A percentile compares a stretch with the other conserved stretches of the same genome.
phyloP scores from a whole-genome alignment of 2,797 vertebrate genomes.

The Acanthornis magna region DNA sequence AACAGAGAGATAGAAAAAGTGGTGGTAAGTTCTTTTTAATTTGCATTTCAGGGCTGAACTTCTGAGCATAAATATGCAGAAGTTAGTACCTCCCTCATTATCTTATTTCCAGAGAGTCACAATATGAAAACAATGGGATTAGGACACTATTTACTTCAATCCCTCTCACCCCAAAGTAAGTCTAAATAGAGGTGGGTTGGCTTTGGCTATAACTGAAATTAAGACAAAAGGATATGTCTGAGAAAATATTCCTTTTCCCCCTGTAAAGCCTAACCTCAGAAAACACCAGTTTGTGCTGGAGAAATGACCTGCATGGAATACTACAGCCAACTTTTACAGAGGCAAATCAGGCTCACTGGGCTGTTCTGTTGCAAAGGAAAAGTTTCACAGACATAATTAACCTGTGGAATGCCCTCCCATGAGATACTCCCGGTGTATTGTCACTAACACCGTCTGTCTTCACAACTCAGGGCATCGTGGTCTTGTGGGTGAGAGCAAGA shows the following conservation, averaged over 20 bases:
- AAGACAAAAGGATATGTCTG: background rate
- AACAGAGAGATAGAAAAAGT: background rate
- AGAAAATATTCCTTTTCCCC: background rate
- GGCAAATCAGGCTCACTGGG: background rate
- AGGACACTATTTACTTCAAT: background rate
- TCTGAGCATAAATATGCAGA: conserved; percentile 31
- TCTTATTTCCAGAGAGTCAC: conserved; percentile 27
- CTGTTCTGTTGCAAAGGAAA: background rate
- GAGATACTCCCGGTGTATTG: background rate
- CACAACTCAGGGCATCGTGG: conserved; percentile 8
- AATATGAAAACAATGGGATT: background rate
- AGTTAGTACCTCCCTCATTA: conserved; percentile 11
- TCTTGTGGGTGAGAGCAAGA: conserved; percentile 22
- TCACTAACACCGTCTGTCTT: background rate
- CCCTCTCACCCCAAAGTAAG: background rate
- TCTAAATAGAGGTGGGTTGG: background rate
- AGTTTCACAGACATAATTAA: conserved; percentile 20
- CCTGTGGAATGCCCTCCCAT: conserved; percentile 26
- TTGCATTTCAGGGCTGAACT: conserved; percentile 47
- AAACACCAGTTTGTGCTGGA: background rate
- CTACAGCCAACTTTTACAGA: background rate
- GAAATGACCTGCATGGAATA: background rate
- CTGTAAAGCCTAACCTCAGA: background rate
- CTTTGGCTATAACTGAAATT: background rate
- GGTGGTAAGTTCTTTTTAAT: conserved; percentile 29